Base-by-base conservation (phyloP, 2,113 vertebrate genomes). In the Athene noctua region DNA sequence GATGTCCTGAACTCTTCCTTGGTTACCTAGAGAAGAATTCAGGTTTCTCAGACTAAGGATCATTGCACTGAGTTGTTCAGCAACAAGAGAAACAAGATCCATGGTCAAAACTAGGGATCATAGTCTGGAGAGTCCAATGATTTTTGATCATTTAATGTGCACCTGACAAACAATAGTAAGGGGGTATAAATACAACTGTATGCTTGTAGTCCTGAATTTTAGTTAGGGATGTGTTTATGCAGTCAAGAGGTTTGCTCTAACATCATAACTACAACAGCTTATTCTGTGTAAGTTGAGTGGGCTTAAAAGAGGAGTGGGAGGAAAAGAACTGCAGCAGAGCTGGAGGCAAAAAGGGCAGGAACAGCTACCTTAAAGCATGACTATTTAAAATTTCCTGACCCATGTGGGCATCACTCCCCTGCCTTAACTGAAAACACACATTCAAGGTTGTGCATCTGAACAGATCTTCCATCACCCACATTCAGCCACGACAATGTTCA, bases 271-370 rank as follows among this genome's bases (percentile, higher is more conserved):
- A 82, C 74, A 94, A 89, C 73, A 93, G 68, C 65, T 93, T 86
- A 93, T 91, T 73, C 86, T 90, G 79, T 92, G 81, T 82, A 94
- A 95, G 55, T 59, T 96, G 78, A 81, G 72, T 95, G 65, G 86
- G 83, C 36, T 96, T 94, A 77, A 94, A 94, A 88, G 68, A 96
- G 34, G 9, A 80, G 91, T 94, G 70, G 90, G 83, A 95, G 74
- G 89, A 90, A 72, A 86, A 93, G 72, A 91, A 65, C 42, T 94
- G 74, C 91, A 92, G 81, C 62, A 80, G 86, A 95, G 61, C 80
- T 96, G 58, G 78, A 97, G 80, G 88, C 79, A 94, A 92, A 95
- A 92, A 86, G 94, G 95, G 81, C 90, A 95, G 68, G 30, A 83
- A 79, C 80, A 90, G 65, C 70, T 87, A 87, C 91, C 77, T 92